Evolutionary conservation across 2,113 vertebrate species (phyloP).

Genomic region (Cryptoleucopteryx plumbea): DNA sequence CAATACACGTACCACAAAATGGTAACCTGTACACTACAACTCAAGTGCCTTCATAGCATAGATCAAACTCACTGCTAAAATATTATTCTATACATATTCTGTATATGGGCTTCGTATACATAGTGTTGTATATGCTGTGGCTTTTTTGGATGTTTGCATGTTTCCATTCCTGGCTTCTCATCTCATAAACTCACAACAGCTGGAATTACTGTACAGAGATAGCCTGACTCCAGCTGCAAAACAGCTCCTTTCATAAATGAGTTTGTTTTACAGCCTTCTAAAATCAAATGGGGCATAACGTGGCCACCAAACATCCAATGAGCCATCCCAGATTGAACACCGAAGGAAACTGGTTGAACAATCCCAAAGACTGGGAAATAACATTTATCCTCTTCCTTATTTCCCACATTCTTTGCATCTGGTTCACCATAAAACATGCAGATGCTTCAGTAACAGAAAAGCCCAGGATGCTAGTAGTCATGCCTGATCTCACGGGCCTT

Average conservation of each 20-base stretch:
- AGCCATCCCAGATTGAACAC: neutral
- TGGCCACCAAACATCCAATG: neutral
- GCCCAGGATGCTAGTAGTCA: neutral
- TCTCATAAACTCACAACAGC: slow-evolving; percentile 4
- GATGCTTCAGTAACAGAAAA: neutral
- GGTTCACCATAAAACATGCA: neutral
- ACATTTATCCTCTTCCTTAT: neutral
- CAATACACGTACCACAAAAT: neutral
- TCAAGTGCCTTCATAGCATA: neutral
- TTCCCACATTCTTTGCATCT: neutral
- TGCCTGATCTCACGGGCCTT: neutral
- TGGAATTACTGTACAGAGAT: slow-evolving; percentile 4
- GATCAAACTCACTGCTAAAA: neutral
- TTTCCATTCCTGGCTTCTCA: neutral
- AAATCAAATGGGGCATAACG: neutral
- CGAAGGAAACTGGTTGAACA: neutral
- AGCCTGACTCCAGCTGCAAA: neutral
- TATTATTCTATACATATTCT: neutral
- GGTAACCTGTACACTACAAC: neutral
- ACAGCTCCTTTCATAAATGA: neutral
- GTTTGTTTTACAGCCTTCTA: slow-evolving; percentile 19
- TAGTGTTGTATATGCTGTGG: neutral
- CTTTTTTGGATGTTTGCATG: neutral
- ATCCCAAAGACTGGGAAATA: neutral
- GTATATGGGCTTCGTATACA: neutral